Conservation (phyloP, 2,113 vertebrate species). For the Triplophysa tibetana region DNA sequence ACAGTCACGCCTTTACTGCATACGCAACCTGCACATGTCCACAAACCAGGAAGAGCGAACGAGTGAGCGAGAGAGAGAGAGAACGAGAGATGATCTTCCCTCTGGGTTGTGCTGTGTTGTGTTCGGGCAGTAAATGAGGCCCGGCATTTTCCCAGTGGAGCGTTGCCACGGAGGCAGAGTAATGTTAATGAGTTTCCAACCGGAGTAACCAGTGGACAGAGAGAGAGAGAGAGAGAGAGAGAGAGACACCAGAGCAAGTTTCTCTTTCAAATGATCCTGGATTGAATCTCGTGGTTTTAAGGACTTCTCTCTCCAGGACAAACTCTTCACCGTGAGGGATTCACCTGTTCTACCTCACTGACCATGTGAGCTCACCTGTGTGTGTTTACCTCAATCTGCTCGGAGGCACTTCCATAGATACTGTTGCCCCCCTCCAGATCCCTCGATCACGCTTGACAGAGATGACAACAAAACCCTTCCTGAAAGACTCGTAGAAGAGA, state of each 20-base stretch:
- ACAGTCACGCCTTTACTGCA: slow-evolving; percentile 53
- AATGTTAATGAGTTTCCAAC: slow-evolving; percentile 72
- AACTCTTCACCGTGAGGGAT: not conserved
- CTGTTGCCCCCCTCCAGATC: slow-evolving; percentile 53
- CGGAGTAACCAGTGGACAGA: slow-evolving; percentile 48
- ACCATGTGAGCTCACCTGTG: slow-evolving; percentile 55
- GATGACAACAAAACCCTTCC: not conserved
- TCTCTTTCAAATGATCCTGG: not conserved
- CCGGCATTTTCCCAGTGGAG: slow-evolving; percentile 63
- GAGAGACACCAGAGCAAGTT: slow-evolving; percentile 25
- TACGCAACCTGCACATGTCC: slow-evolving; percentile 60
- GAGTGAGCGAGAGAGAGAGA: not conserved
- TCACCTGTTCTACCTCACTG: slow-evolving; percentile 47
- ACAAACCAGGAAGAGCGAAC: slow-evolving; percentile 59
- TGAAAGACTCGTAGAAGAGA: not conserved
- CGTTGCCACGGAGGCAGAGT: slow-evolving; percentile 70
- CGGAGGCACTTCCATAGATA: slow-evolving; percentile 59
- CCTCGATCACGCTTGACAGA: slow-evolving; percentile 15
- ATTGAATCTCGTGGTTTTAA: not conserved
- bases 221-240: slow-evolving; percentile 32
- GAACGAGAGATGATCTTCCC: not conserved
- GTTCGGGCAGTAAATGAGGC: slow-evolving; percentile 58
- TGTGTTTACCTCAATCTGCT: slow-evolving; percentile 65
- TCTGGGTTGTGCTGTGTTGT: not conserved
- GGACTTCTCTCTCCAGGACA: not conserved